Evolutionary conservation across 2,113 vertebrate species (phyloP).

Genomic region (Anolis sagrei): DNA sequence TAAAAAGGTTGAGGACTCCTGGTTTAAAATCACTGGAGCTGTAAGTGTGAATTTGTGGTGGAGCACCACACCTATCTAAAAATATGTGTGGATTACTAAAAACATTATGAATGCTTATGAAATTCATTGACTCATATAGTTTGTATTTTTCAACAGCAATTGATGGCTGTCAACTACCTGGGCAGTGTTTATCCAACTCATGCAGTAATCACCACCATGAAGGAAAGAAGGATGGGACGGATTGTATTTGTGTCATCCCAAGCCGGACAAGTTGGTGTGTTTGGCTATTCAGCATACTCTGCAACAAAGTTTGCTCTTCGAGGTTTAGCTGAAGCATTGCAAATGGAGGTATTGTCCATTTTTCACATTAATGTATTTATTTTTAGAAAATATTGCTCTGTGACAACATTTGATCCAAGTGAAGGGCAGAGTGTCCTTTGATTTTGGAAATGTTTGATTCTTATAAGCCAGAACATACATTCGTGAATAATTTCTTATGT

Average conservation of each 20-base stretch:
- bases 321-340: constrained; percentile 93
- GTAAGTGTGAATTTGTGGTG: neutral
- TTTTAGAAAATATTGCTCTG: neutral
- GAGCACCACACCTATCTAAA: neutral
- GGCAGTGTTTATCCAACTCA: constrained; percentile 94
- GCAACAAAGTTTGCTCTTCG: constrained; percentile 94
- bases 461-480: neutral
- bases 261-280: constrained; percentile 92
- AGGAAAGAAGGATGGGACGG: constrained; percentile 93
- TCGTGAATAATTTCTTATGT: neutral
- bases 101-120: neutral
- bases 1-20: too few species aligned
- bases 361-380: neutral
- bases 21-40: neutral
- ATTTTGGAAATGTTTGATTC: neutral
- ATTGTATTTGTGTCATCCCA: constrained; percentile 96
- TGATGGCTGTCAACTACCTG: constrained; percentile 97
- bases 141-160: constrained; percentile 76
- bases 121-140: neutral
- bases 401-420: neutral
- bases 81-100: neutral
- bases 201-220: constrained; percentile 94
- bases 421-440: neutral
- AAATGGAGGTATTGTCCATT: constrained; percentile 89
- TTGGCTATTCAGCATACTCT: constrained; percentile 95